These are phyloP conservation scores for Tetragnatha montana DNA, from an alignment of 2,888 invertebrate species.

Conservation along the genomic window DNA sequence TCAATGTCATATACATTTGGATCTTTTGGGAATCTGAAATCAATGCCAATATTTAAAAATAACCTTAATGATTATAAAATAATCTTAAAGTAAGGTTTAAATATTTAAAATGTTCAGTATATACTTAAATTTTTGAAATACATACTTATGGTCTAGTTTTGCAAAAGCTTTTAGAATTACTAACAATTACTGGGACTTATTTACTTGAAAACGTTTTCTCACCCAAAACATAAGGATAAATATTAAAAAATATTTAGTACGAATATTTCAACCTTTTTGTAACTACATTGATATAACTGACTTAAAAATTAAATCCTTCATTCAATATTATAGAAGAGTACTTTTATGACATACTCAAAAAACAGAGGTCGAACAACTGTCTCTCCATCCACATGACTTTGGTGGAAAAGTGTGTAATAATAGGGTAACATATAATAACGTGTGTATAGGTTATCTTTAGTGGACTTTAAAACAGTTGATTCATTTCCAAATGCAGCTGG, in stretches of 20 bases:
- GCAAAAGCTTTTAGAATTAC: no score
- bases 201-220: no score
- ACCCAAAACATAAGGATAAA: no score
- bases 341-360: conserved; percentile 81
- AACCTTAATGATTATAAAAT: neutral
- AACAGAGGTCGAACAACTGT: conserved; percentile 88
- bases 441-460: conserved; percentile 81
- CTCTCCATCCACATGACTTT: conserved; percentile 83
- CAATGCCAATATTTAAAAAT: neutral
- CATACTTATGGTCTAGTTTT: no score
- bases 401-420: conserved; percentile 87
- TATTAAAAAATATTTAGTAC: no score
- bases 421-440: conserved; percentile 87
- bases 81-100: neutral
- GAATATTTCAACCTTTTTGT: no score
- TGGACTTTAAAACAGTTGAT: conserved; percentile 81
- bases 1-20: conserved; percentile 82
- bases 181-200: no score
- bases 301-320: no score
- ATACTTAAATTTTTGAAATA: no score
- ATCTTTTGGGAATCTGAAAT: conserved; percentile 78
- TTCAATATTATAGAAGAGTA: neutral
- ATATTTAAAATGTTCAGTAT: neutral
- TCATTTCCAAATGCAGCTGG: conserved; percentile 83
- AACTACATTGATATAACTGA: no score